Evolutionary conservation across 2,888 invertebrate genomes (phyloP), one percentile per base, ranked within the genome.

Genomic region (Elmis aenea): DNA sequence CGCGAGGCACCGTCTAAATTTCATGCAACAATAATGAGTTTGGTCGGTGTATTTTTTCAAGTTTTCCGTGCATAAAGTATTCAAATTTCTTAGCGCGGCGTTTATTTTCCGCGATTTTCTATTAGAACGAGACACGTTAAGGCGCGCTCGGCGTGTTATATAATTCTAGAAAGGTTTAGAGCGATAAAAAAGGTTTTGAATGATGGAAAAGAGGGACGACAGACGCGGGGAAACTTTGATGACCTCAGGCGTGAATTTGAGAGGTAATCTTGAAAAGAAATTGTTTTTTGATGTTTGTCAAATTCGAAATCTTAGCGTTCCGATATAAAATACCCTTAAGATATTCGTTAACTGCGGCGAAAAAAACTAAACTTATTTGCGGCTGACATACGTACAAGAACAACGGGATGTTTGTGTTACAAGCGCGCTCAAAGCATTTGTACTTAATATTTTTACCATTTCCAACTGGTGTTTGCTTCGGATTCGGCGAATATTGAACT

Each of bases 181-280:
- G 47, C 40, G 48, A 46, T 48, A 46, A 45, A 51, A 50, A 50
- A 48, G 45, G 46, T 52, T 50, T 49, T 47, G 45, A 49, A 46
- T 33, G 41, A 37, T 45, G 43, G 46, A 33, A 42, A 46, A 39
- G 42, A 41, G 39, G 47, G 43, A 47, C 48, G 32, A 42, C 38
- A 33, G 38, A 38, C 46, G 42, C 40, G 45, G 43, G 32, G 48
- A 42, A 46, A 46, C 45, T 38, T 44, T 45, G 45, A 52, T 52
- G 50, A 51, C 52, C 52, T 42, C 39, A 43, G 48, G 52, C 54
- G 51, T 54, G 52, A 52, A 52, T 50, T 52, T 51, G 54, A 50
- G 47, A 51, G 52, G 54, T 52, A 54, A 52, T 54, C 54, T 51
- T 42, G 44, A 44, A 37, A 45, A 43, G 47, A 50, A 54, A 54